Base-by-base conservation (phyloP, 1,140 invertebrate species). In the Scaptomyza montana region DNA sequence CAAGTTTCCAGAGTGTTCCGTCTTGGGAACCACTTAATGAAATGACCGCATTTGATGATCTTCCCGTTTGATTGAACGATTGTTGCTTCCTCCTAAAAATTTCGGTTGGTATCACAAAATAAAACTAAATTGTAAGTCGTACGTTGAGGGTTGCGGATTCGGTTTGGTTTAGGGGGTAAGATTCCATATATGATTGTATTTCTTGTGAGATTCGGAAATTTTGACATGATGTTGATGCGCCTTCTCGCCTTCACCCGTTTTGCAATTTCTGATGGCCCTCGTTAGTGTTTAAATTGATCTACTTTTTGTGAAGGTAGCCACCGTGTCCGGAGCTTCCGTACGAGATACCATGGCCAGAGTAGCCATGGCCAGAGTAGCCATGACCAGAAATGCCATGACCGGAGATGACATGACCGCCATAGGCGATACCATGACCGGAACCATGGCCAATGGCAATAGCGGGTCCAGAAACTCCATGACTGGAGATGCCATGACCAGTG, bases 51-150 rank as follows among this genome's bases (percentile, higher is more conserved):
- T 59, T 68, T 45, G 12, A 25, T 47, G 60, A 56, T 70, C 28
- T 64, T 69, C 46, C 47, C 36, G 64, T 68, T 36, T 36, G 33
- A 36, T 36, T 68, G 65, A 33, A 19, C 46, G 57, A 57, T 45
- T 57, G 55, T 61, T 63, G 63, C 69, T 67, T 66, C 63, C 81
- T 71, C 64, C 70, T 54, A 60, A 60, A 59, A 89, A 89, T 89
- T 89, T 80, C 85, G 80, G 85, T 80, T 84, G 80, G 85, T 89
- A 89, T 89, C 84, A 89, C 84, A 89, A 89, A 85, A 85, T 89
- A 89, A 89, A 89, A 89, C 84, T 89, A 89, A 89, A 80, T 82
- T 89, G 76, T 89, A 89, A 89, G 84, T 89, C 84, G 85, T 89
- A 89, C 68, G 68, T 77, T 81, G 70, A 70, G 70, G 80, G 69